A percentile compares a stretch with the other conserved stretches of the same genome.
These are phyloP conservation scores for Eolophus roseicapilla DNA, from an alignment of 2,113 vertebrate genomes.

Conservation along the genomic window DNA sequence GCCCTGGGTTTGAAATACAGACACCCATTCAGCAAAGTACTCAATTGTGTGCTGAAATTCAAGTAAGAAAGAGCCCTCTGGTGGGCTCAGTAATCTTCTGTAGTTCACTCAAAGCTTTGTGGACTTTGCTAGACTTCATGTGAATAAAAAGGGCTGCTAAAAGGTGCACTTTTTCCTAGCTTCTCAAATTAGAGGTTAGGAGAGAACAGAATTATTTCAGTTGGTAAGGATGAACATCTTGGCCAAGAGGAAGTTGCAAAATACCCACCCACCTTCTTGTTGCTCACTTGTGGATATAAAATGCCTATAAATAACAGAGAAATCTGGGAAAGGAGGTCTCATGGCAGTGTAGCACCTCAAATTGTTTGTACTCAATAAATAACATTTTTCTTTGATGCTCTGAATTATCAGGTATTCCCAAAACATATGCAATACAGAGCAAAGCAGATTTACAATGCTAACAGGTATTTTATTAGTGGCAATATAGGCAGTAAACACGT, in stretches of 20 bases:
- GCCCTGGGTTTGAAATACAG: not conserved
- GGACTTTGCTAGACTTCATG: not conserved
- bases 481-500: not conserved
- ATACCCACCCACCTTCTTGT: slow-evolving; percentile 1
- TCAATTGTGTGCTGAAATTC: not conserved
- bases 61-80: not conserved
- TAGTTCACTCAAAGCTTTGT: not conserved
- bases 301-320: slow-evolving; percentile 23
- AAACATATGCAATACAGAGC: slow-evolving; percentile 20
- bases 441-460: slow-evolving; percentile 4
- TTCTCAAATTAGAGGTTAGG: not conserved
- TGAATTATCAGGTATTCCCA: slow-evolving; percentile 46
- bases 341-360: not conserved
- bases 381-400: slow-evolving; percentile 40
- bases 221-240: slow-evolving; percentile 34
- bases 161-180: not conserved
- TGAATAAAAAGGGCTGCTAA: not conserved
- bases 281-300: slow-evolving; percentile 41
- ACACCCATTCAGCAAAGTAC: not conserved
- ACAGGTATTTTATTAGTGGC: slow-evolving; percentile 26
- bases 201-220: not conserved
- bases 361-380: slow-evolving; percentile 36
- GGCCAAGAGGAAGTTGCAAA: slow-evolving; percentile 37
- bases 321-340: slow-evolving; percentile 22
- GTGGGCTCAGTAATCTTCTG: not conserved